Percentiles rank a stretch among this genome's conserved stretches.
Evolutionary conservation across 2,888 invertebrate species (phyloP).

Genomic region (Clitarchus hookeri): DNA sequence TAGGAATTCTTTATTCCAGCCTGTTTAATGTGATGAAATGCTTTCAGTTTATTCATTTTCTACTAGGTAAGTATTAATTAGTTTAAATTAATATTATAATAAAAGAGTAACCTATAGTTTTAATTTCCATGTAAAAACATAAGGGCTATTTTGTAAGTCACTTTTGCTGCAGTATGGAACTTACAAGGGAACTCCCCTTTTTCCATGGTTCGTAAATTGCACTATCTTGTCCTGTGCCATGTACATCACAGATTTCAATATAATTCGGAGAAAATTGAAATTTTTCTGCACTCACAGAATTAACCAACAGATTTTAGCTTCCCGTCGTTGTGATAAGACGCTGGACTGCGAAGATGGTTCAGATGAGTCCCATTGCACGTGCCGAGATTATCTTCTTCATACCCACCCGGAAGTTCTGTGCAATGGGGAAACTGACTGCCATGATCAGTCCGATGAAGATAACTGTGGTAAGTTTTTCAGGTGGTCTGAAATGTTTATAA

Average conservation of each 20-base stretch:
- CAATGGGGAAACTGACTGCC: constrained; percentile 75
- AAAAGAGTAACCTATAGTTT: no score
- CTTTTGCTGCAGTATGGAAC: no score
- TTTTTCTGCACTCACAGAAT: constrained; percentile 50
- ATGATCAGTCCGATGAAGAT: constrained; percentile 74
- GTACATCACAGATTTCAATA: neutral
- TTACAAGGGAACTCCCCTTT: no score
- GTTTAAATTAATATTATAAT: no score
- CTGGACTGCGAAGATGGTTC: constrained; percentile 82
- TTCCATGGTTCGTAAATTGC: no score
- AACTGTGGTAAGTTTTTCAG: constrained; percentile 64
- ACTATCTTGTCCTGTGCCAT: neutral
- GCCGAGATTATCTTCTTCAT: constrained; percentile 61
- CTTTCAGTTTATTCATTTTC: no score
- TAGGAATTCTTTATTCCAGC: no score
- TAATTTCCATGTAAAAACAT: no score
- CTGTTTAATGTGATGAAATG: no score
- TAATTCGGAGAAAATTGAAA: neutral
- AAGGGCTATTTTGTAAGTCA: no score
- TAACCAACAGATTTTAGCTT: constrained; percentile 64
- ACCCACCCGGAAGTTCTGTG: constrained; percentile 65
- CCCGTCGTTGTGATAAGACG: constrained; percentile 68
- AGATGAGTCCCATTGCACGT: constrained; percentile 75
- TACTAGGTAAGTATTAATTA: no score
- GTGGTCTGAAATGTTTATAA: no score